Evolutionary conservation across 64 coral and sea anemone genomes (phyloP), one percentile per base, ranked within the genome.

Genomic region (Stichodactyla helianthus): DNA sequence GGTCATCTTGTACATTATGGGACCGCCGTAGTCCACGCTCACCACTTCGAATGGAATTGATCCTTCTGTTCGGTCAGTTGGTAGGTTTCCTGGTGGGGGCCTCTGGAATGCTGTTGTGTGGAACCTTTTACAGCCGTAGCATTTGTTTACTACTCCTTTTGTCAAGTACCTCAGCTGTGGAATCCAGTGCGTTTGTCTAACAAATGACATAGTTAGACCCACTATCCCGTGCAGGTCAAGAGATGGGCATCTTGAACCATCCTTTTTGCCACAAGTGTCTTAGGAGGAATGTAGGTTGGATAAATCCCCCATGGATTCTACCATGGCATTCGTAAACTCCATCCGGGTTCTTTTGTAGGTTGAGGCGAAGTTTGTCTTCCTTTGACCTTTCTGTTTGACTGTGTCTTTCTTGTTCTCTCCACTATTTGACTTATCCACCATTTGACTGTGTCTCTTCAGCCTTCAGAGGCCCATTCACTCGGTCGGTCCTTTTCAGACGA

Each of bases 41-140:
- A 59, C 12, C 20, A 28, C 55, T 61, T 84, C 54, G 28, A 84
- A 84, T 57, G 82, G 82, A 5, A 6, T 26, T 61, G 54, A 57
- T 5, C 82, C 82, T 20, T 55, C 82, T 57, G 82, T 83, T 12
- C 82, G 82, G 55, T 84, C 82, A 11, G 54, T 61, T 54, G 82
- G 82, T 28, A 84, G 82, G 15, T 84, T 57, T 63, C 82, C 53
- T 22, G 82, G 54, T 84, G 53, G 82, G 2, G 82, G 54, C 2
- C 28, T 84, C 13, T 57, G 52, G 28, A 84, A 84, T 71, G 78
- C 25, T n/a, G 67, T 26, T 44, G 27, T 63, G 20, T 77, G 82
- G 51, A 89, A 84, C 62, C 55, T 85, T 51, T 88, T 62, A 53
- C 91, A 93, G 4, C 91, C 70, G 16, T 93, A 86, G 16, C 91